Conservation (phyloP, 2,888 invertebrate species). For the Drosophila anomalata region DNA sequence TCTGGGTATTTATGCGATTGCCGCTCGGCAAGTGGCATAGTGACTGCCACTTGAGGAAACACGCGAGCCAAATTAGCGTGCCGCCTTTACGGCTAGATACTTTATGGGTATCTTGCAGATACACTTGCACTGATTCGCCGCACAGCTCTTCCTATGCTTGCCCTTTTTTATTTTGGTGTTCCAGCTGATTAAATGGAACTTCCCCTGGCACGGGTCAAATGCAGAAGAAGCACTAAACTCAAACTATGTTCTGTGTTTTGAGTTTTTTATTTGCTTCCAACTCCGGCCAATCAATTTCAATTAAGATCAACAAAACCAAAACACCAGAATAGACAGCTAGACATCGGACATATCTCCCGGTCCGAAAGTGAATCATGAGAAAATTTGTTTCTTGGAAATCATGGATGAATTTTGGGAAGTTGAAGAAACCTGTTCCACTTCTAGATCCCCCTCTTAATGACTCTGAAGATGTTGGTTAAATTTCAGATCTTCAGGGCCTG, state of each 20-base stretch:
- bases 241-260: conserved; percentile 2
- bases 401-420: conserved; percentile 68
- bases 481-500: conserved; percentile 26
- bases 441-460: conserved; percentile 60
- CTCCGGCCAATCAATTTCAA: conserved; percentile 68
- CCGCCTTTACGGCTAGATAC: conserved; percentile 54
- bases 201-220: conserved; percentile 61
- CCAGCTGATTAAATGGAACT: conserved; percentile 72
- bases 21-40: conserved; percentile 74
- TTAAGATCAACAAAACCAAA: conserved; percentile 49
- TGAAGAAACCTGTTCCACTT: conserved; percentile 30
- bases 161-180: conserved; percentile 18
- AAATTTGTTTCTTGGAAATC: conserved; percentile 72
- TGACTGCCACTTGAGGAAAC: conserved; percentile 79
- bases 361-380: conserved; percentile 67
- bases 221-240: conserved; percentile 25
- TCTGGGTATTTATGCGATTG: conserved; percentile 69
- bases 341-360: conserved; percentile 9
- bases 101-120: conserved; percentile 61
- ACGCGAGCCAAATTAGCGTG: conserved; percentile 78
- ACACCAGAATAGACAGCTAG: conserved; percentile 10
- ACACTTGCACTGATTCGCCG: conserved; percentile 51
- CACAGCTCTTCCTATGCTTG: conserved; percentile 14
- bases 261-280: conserved; percentile 44
- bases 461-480: conserved; percentile 62